Evolutionary conservation across 2,888 invertebrate genomes (phyloP).

Genomic region (Melanchra persicariae): DNA sequence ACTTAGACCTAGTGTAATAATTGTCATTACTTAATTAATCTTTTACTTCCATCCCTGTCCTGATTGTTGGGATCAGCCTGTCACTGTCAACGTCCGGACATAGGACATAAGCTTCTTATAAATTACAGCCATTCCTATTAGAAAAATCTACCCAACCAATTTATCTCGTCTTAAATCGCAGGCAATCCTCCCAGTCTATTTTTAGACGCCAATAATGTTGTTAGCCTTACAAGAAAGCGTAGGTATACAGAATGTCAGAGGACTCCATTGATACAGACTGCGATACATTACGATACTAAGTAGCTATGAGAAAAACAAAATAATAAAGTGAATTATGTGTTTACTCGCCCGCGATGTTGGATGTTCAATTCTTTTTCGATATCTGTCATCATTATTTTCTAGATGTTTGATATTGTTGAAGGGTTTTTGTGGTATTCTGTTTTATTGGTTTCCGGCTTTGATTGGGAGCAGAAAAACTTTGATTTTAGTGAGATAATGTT

Average conservation of each 20-base stretch:
- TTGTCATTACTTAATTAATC: background rate
- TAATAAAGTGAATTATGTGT: conserved; percentile 62
- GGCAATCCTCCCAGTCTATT: conserved; percentile 11
- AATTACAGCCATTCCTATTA: background rate
- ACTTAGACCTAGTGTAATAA: background rate
- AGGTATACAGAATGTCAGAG: conserved; percentile 21
- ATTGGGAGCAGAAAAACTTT: background rate
- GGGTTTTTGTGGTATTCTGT: conserved; percentile 17
- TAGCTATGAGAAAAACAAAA: conserved; percentile 54
- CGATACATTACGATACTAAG: conserved; percentile 33
- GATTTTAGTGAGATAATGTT: background rate
- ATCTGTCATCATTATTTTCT: conserved; percentile 50
- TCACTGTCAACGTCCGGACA: background rate
- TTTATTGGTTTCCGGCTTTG: conserved; percentile 3
- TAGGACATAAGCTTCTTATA: conserved; percentile 1
- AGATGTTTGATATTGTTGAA: conserved; percentile 42
- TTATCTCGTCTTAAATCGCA: background rate
- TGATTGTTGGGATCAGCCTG: background rate
- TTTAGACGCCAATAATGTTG: conserved; percentile 6
- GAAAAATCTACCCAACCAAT: conserved; percentile 4
- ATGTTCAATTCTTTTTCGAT: conserved; percentile 34
- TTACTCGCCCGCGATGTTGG: conserved; percentile 33
- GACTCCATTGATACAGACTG: conserved; percentile 25
- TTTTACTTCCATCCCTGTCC: background rate
- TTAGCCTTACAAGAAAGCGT: conserved; percentile 28